A percentile compares a stretch with the other conserved stretches of the same genome.
Evolutionary conservation across 2,797 vertebrate genomes (phyloP).

Genomic region (Phaenicophaeus curvirostris): DNA sequence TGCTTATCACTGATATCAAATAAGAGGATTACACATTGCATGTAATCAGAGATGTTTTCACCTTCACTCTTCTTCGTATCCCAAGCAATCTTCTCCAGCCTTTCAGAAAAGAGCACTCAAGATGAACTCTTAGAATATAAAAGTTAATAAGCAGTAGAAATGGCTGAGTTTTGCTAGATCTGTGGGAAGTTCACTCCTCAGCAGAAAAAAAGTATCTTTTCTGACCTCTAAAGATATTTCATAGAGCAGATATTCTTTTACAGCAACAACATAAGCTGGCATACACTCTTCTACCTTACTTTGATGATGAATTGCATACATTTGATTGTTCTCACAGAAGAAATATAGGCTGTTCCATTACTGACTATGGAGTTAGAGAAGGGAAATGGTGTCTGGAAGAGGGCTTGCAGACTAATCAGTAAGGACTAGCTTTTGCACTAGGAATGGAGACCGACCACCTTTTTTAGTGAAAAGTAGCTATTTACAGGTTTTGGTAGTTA

Average conservation of each 20-base stretch:
- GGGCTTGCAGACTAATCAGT: too few species aligned
- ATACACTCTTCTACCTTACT: not conserved
- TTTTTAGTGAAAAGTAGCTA: not conserved
- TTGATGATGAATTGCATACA: not conserved
- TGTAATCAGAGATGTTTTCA: not conserved
- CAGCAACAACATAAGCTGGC: not conserved
- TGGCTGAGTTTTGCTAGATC: not conserved
- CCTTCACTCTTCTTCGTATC: not conserved
- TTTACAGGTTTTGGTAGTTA: not conserved
- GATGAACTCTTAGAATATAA: not conserved
- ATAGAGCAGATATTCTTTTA: not conserved
- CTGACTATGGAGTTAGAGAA: accelerated
- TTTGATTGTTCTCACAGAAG: not conserved
- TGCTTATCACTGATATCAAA: not conserved
- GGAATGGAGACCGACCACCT: not conserved
- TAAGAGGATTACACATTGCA: not conserved
- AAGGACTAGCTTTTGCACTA: not conserved
- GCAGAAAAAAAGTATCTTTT: not conserved
- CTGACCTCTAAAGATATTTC: not conserved
- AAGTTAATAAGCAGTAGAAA: not conserved
- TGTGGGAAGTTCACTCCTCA: not conserved
- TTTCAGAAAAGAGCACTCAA: not conserved
- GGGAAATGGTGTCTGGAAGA: not conserved
- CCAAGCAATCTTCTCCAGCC: not conserved
- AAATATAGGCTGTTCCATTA: not conserved